A percentile compares a stretch with the other conserved stretches of the same genome.
These are phyloP conservation scores for Cyphomyrus plagiostoma DNA, from an alignment of 2,113 vertebrate species.

Conservation along the genomic window DNA sequence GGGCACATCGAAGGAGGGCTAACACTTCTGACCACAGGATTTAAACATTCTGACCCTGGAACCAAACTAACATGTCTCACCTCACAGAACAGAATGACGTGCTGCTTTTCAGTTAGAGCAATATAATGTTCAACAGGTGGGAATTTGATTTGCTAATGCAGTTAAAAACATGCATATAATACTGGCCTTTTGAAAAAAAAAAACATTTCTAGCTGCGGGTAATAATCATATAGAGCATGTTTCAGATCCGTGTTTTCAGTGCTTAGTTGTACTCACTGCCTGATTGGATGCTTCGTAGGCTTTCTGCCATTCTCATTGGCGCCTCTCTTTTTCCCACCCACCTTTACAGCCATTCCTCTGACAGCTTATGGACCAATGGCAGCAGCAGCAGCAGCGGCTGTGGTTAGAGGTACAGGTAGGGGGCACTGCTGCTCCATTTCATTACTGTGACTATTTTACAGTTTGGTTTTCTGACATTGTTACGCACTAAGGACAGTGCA, in stretches of 20 bases:
- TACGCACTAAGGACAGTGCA: not conserved
- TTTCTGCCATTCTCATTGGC: not conserved
- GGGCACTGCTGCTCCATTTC: conserved; percentile 17
- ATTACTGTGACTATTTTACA: not conserved
- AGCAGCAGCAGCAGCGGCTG: conserved; percentile 80
- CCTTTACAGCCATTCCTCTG: conserved; percentile 81
- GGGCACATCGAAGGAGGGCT: not conserved
- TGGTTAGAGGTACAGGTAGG: conserved; percentile 84
- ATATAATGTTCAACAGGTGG: not conserved
- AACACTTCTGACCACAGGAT: not conserved
- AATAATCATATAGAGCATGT: not conserved
- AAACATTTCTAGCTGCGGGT: not conserved
- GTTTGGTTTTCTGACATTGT: not conserved
- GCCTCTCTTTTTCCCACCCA: not conserved
- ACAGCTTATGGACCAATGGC: conserved; percentile 97
- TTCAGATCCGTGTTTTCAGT: not conserved
- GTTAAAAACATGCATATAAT: not conserved
- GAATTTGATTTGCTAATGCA: not conserved
- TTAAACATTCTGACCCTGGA: not conserved
- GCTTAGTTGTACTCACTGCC: not conserved
- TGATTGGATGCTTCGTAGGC: not conserved
- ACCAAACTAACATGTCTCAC: not conserved
- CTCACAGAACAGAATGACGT: not conserved
- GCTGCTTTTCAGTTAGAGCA: not conserved
- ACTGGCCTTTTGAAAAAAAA: not conserved